Conservation (phyloP, 64 coral and sea anemone genomes). For the Catalaphyllia jardinei region DNA sequence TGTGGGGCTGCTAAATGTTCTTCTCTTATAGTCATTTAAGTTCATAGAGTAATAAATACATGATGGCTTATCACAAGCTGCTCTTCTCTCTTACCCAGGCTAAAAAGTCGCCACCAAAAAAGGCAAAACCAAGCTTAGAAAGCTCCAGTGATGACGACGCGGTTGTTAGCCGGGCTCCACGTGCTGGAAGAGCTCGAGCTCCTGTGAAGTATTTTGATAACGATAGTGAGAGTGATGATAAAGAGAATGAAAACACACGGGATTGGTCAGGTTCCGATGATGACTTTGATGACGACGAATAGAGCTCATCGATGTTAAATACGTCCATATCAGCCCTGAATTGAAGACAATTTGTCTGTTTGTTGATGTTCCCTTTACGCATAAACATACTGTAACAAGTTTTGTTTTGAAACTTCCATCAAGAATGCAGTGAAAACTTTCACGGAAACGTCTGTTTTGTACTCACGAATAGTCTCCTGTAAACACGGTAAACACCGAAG, state of each 20-base stretch:
- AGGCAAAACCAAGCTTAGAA: background rate
- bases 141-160: background rate
- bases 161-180: background rate
- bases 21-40: too few relatives aligned
- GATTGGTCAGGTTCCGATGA: slow-evolving; percentile 13
- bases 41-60: too few relatives aligned
- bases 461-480: too few relatives aligned
- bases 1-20: too few relatives aligned
- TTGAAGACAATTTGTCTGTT: background rate
- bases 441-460: too few relatives aligned
- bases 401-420: too few relatives aligned
- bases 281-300: slow-evolving; percentile 20
- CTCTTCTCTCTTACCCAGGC: background rate
- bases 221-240: background rate
- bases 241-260: slow-evolving; percentile 22
- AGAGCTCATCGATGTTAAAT: background rate
- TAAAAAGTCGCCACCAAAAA: slow-evolving; percentile 27
- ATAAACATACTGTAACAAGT: too few relatives aligned
- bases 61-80: background rate
- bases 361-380: too few relatives aligned
- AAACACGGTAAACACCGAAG: too few relatives aligned
- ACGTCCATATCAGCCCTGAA: background rate
- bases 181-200: slow-evolving; percentile 7
- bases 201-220: slow-evolving; percentile 23
- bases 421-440: too few relatives aligned